Evolutionary conservation across 1,140 invertebrate species (phyloP).

Genomic region (Drosophila santomea): DNA sequence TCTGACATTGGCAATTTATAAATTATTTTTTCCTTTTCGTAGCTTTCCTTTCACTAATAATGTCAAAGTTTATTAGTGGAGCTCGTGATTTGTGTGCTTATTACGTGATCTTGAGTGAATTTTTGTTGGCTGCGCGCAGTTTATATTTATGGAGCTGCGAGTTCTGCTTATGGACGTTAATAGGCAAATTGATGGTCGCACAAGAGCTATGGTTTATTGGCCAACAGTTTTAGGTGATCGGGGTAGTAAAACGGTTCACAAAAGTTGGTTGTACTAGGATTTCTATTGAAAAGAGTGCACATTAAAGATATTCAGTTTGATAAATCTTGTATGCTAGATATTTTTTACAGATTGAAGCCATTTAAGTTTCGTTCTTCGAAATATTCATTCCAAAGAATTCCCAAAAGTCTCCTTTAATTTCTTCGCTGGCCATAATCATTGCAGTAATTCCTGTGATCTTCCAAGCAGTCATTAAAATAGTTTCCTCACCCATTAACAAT

Average conservation of each 20-base stretch:
- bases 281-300: not conserved
- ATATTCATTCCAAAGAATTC: not conserved
- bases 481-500: slow-evolving; percentile 12
- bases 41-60: slow-evolving; percentile 64
- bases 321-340: not conserved
- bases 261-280: not conserved
- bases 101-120: slow-evolving; percentile 58
- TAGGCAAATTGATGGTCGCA: slow-evolving; percentile 17
- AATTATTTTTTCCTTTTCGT: slow-evolving; percentile 48
- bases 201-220: slow-evolving; percentile 3
- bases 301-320: not conserved
- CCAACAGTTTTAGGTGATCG: not conserved
- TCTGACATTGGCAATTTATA: slow-evolving; percentile 77
- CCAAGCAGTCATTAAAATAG: slow-evolving; percentile 6
- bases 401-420: slow-evolving; percentile 1
- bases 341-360: not conserved
- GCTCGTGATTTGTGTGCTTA: slow-evolving; percentile 64
- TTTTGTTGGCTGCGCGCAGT: slow-evolving; percentile 30
- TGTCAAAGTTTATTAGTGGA: slow-evolving; percentile 60
- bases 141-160: slow-evolving; percentile 47
- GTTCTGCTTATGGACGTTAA: slow-evolving; percentile 30
- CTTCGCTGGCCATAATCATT: slow-evolving; percentile 30
- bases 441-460: slow-evolving; percentile 22
- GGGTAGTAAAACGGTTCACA: not conserved
- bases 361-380: not conserved